Conservation (phyloP, 2,888 invertebrate genomes). For the Acanthosoma haemorrhoidale region DNA sequence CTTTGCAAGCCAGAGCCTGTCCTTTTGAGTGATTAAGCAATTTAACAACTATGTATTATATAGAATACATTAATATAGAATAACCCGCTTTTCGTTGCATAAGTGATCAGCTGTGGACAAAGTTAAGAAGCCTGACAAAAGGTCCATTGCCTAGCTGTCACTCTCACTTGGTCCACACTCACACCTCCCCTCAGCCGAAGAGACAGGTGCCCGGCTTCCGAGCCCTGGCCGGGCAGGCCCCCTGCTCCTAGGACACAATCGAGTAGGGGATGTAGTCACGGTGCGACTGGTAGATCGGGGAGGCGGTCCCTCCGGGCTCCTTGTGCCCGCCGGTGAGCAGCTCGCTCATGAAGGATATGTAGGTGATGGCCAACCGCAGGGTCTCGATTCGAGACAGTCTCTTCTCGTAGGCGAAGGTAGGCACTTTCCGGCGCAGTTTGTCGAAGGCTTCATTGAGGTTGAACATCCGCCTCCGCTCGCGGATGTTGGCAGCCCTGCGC, state of each 20-base stretch:
- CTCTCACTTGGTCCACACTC: neutral
- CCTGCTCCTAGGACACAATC: constrained; percentile 42
- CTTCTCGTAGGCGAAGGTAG: constrained; percentile 95
- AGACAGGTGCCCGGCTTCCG: neutral
- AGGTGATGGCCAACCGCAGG: constrained; percentile 86
- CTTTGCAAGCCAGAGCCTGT: no score
- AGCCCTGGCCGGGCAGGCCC: neutral
- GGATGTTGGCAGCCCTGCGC: constrained; percentile 84
- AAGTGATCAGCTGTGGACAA: no score
- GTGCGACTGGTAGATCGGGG: constrained; percentile 41
- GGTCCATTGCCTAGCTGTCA: neutral
- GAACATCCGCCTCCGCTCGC: constrained; percentile 90
- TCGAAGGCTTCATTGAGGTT: constrained; percentile 95
- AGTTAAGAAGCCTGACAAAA: neutral
- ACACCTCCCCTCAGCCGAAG: neutral
- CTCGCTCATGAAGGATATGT: constrained; percentile 95
- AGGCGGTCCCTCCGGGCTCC: constrained; percentile 35
- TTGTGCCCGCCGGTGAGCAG: constrained; percentile 47
- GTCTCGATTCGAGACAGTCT: constrained; percentile 92
- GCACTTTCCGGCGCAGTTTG: constrained; percentile 82
- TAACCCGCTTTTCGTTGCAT: no score
- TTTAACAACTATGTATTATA: no score
- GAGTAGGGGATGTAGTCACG: constrained; percentile 51
- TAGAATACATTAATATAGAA: no score
- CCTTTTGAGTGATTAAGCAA: no score